Percentiles rank a stretch among this genome's conserved stretches.
Conservation (phyloP, 1,140 invertebrate species). For the Drosophila funebris region DNA sequence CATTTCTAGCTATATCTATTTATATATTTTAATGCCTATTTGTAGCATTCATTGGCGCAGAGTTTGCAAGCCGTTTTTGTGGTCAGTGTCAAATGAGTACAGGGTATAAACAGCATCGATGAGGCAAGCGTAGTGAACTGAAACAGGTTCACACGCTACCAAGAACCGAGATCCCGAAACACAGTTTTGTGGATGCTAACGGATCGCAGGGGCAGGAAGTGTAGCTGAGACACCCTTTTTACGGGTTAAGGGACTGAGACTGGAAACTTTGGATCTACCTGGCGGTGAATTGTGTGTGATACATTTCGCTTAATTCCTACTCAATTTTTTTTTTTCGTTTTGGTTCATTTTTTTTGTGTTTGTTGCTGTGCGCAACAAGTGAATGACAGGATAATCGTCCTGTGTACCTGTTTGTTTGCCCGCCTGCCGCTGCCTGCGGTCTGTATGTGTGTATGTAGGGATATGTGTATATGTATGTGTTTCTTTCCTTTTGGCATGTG, state of each 20-base stretch:
- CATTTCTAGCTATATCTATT: no score
- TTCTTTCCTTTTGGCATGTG: constrained; percentile 67
- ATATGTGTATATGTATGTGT: constrained; percentile 8
- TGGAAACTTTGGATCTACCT: constrained; percentile 49
- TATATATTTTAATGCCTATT: no score
- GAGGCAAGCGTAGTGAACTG: constrained; percentile 3
- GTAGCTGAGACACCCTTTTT: constrained; percentile 56
- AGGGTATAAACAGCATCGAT: constrained; percentile 13
- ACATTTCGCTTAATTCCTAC: constrained; percentile 25
- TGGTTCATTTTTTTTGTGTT: constrained; percentile 1
- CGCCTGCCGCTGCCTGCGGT: constrained; percentile 28
- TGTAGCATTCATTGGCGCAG: no score
- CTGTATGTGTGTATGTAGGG: neutral
- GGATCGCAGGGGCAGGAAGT: constrained; percentile 54
- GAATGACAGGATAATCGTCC: constrained; percentile 83
- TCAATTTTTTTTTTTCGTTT: constrained; percentile 1
- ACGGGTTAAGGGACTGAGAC: constrained; percentile 35
- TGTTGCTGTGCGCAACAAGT: constrained; percentile 68
- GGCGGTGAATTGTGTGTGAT: constrained; percentile 41
- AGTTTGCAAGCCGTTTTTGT: no score
- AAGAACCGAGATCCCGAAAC: constrained; percentile 33
- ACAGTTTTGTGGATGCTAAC: constrained; percentile 9
- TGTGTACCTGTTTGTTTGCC: constrained; percentile 69
- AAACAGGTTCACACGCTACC: constrained; percentile 82
- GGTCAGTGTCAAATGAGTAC: neutral